Base-by-base conservation (phyloP, 2,113 vertebrate species). In the Leptobrachium ailaonicum region DNA sequence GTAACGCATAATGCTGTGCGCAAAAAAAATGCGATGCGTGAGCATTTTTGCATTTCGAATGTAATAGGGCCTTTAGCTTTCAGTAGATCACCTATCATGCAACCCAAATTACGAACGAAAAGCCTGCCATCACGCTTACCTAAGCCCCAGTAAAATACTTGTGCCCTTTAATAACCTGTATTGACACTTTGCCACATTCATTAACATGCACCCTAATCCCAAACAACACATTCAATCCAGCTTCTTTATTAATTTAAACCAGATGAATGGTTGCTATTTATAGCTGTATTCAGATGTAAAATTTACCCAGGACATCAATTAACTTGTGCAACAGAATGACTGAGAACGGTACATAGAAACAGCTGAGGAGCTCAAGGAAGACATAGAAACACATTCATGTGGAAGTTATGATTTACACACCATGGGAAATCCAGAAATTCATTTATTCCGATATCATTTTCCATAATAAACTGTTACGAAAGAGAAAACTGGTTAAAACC, bases 401-500 rank as follows among this genome's bases (percentile, higher is more conserved):
- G 47, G 42, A 50, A 58, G 14, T 53, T 53, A 64, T 54, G 47
- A 54, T 58, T 66, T 53, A 64, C 50, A n/a, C 50, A 73, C 60
- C 40, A 66, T 20, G 63, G 41, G 45, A 79, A 79, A 79, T 44
- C 42, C 50, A 4, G 43, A 44, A 72, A 64, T 43, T 41, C 2
- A 43, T 73, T 66, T 56, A 66, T 41, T 72, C 44, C 8, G 69
- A 43, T 63, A 12, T 12, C 47, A 32, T 54, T 67, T 60, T 50
- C 32, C 41, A 41, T 40, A 58, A 41, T 56, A 72, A 66, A 12
- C 47, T 67, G 63, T 53, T 66, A 80, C 60, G 40, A 66, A 66
- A n/a, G 62, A 40, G 41, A 7, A 80, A 80, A 73, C 70, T 47
- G 63, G 71, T 40, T 73, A 43, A 41, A 80, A 66, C 77, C 63